Evolutionary conservation across 2,888 invertebrate species (phyloP).

Genomic region (Ormyrus rosae): DNA sequence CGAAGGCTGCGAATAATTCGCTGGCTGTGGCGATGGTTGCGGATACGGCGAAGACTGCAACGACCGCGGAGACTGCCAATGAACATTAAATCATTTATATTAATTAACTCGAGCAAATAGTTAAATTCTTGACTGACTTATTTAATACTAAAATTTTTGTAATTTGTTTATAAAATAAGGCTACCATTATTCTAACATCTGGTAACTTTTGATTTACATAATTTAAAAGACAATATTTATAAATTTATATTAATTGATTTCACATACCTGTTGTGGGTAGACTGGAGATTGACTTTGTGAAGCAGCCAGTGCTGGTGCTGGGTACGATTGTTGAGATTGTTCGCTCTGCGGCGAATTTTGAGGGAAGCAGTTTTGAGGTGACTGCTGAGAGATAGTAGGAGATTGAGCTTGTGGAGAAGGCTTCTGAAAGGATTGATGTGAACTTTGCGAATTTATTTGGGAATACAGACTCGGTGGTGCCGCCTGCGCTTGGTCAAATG

Average conservation of each 20-base stretch:
- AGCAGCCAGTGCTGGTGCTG: constrained; percentile 37
- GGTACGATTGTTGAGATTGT: constrained; percentile 39
- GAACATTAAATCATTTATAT: neutral
- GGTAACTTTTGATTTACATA: neutral
- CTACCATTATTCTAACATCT: neutral
- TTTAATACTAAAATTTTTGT: neutral
- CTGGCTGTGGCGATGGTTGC: constrained; percentile 64
- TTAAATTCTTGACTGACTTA: neutral
- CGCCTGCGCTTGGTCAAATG: constrained; percentile 66
- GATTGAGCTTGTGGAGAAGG: constrained; percentile 65
- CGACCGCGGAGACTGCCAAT: constrained; percentile 62
- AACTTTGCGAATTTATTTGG: constrained; percentile 63
- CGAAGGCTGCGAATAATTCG: constrained; percentile 73
- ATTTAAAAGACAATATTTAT: neutral
- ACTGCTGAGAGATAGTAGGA: constrained; percentile 65
- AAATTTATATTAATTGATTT: neutral
- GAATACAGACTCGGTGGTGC: constrained; percentile 65
- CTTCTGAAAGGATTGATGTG: constrained; percentile 68
- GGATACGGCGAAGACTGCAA: constrained; percentile 69
- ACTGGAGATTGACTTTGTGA: constrained; percentile 64
- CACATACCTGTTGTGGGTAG: constrained; percentile 63
- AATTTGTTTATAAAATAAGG: neutral
- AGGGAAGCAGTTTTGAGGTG: constrained; percentile 65
- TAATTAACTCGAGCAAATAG: neutral
- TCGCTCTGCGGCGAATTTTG: constrained; percentile 63